Percentiles rank a stretch among this genome's conserved stretches.
Conservation (phyloP, 2,113 vertebrate species). For the Osmerus mordax region DNA sequence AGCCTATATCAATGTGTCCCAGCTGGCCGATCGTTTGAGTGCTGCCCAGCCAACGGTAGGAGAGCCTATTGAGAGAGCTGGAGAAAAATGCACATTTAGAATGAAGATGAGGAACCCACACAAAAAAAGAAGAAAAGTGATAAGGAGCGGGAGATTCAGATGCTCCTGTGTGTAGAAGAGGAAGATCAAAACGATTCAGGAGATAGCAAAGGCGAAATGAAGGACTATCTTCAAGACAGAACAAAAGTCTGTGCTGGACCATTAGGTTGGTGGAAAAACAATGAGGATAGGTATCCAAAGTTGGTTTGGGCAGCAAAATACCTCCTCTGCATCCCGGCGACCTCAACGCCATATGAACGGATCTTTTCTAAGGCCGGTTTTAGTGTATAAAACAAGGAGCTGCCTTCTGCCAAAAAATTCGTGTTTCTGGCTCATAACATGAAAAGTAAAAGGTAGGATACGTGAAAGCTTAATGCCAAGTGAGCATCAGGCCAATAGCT, state of each 20-base stretch:
- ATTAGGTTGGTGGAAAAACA: slow-evolving; percentile 9
- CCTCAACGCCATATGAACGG: background rate
- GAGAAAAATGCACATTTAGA: background rate
- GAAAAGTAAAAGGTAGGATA: background rate
- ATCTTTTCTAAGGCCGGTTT: background rate
- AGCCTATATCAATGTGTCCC: background rate
- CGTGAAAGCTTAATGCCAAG: background rate
- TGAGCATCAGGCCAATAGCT: background rate
- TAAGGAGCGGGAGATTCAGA: slow-evolving; percentile 4
- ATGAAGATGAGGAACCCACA: slow-evolving; percentile 6
- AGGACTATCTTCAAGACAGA: slow-evolving; percentile 8
- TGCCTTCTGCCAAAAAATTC: background rate
- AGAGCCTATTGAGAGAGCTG: background rate
- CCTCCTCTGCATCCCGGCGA: background rate
- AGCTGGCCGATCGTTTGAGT: background rate
- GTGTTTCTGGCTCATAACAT: background rate
- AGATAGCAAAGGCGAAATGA: slow-evolving; percentile 2
- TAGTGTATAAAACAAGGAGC: background rate
- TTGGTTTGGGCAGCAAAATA: background rate
- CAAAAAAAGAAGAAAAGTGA: slow-evolving; percentile 9
- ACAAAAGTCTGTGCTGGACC: slow-evolving; percentile 10
- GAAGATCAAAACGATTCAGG: background rate
- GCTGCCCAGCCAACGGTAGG: background rate
- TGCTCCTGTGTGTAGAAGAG: slow-evolving; percentile 10
- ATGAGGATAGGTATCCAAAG: background rate